Evolutionary conservation across 2,113 vertebrate species (phyloP).

Genomic region (Labrus mixtus): DNA sequence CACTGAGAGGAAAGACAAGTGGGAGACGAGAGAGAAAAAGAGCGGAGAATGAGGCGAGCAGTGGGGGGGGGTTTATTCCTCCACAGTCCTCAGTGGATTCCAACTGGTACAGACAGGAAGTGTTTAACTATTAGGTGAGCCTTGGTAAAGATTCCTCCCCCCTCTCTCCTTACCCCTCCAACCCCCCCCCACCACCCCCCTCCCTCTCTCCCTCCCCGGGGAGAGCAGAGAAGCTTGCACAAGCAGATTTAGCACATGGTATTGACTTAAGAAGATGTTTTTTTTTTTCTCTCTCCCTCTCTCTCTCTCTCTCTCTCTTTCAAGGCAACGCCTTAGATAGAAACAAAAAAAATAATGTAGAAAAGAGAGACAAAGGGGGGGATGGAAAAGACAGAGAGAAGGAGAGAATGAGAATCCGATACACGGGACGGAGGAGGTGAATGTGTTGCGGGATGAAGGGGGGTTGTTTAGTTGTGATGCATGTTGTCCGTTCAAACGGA

Average conservation of each 20-base stretch:
- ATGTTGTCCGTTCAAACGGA: conserved; percentile 41
- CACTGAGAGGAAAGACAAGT: conserved; percentile 7
- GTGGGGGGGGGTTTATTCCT: conserved; percentile 9
- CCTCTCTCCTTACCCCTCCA: not conserved
- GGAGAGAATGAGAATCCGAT: conserved; percentile 49
- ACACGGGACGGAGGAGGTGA: conserved; percentile 38
- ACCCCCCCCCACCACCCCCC: not conserved
- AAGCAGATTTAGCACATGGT: conserved; percentile 73
- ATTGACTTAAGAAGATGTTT: conserved; percentile 71
- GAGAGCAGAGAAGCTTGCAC: conserved; percentile 64
- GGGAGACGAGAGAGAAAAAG: conserved; percentile 25
- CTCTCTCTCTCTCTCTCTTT: not conserved
- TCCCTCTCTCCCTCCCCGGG: conserved; percentile 17
- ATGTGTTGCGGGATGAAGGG: conserved; percentile 13
- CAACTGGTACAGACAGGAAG: conserved; percentile 56
- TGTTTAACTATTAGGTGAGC: conserved; percentile 64
- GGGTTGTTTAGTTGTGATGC: conserved; percentile 46
- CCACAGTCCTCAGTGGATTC: conserved; percentile 26
- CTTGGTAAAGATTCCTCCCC: conserved; percentile 60
- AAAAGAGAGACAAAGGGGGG: conserved; percentile 35
- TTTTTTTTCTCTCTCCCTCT: conserved; percentile 13
- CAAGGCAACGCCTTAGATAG: conserved; percentile 37
- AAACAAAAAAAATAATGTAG: not conserved
- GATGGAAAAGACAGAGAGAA: conserved; percentile 18
- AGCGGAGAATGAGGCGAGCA: not conserved